Evolutionary conservation across 2,797 vertebrate genomes (phyloP).

Genomic region (Ceyx erithaca): DNA sequence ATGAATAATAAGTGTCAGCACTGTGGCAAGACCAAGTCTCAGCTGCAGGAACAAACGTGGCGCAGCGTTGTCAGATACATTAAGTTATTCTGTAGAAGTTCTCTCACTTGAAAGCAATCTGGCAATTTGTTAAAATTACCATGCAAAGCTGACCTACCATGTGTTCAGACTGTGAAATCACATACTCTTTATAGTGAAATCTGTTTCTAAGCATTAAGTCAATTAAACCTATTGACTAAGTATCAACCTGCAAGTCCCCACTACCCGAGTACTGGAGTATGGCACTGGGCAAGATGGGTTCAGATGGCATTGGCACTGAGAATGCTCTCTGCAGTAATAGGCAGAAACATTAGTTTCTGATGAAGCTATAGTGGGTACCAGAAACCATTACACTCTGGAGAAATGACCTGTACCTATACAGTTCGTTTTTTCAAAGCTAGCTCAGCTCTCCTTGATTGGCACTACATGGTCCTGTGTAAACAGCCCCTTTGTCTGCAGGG

Average conservation of each 20-base stretch:
- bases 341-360: neutral
- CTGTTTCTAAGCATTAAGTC: neutral
- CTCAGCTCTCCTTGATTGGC: neutral
- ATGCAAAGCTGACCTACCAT: neutral
- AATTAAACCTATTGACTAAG: neutral
- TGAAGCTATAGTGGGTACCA: fast-evolving
- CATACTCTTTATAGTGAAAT: no score
- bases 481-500: neutral
- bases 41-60: neutral
- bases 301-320: neutral
- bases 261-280: fast-evolving
- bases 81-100: neutral
- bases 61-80: neutral
- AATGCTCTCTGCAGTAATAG: fast-evolving
- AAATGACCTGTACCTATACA: neutral
- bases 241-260: neutral
- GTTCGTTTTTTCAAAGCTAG: neutral
- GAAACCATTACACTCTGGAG: neutral
- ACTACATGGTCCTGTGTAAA: fast-evolving
- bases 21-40: neutral
- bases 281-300: neutral
- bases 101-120: neutral
- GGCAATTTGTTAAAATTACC: neutral
- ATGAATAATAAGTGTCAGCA: conserved; percentile 4
- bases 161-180: neutral